Percentiles rank a stretch among this genome's conserved stretches.
These are phyloP conservation scores for Enteromius fasciolatus DNA, from an alignment of 2,797 vertebrate species.

Conservation along the genomic window DNA sequence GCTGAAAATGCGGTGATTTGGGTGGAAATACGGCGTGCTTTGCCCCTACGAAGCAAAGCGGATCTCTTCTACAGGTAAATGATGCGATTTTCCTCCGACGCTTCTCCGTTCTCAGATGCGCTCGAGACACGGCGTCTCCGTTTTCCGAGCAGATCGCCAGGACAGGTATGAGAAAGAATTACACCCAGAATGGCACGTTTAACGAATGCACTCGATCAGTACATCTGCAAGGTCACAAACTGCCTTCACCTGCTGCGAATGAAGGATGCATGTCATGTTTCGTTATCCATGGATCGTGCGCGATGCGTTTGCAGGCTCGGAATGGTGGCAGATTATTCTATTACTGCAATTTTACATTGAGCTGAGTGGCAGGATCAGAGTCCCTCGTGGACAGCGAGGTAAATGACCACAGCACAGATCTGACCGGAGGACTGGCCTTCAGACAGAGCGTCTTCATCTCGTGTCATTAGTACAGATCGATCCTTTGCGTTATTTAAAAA, in stretches of 20 bases:
- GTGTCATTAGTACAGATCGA: not conserved
- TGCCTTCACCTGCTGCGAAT: conserved; percentile 32
- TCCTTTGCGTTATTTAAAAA: not conserved
- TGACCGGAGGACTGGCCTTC: not conserved
- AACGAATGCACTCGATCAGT: conserved; percentile 12
- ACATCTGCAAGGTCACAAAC: conserved; percentile 55
- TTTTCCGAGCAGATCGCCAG: not conserved
- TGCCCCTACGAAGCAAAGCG: conserved; percentile 66
- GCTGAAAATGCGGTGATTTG: conserved; percentile 61
- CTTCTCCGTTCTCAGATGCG: not conserved
- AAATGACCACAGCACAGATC: not conserved
- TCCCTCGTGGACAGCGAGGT: not conserved
- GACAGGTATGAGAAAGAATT: not conserved
- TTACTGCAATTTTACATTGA: not conserved
- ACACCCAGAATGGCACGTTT: not conserved
- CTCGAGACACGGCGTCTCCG: not conserved
- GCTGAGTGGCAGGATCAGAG: not conserved
- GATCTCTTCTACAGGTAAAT: conserved; percentile 80
- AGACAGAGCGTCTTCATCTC: not conserved
- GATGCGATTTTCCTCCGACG: conserved; percentile 46
- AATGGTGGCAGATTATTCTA: not conserved
- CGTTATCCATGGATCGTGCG: not conserved
- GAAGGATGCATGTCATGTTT: not conserved
- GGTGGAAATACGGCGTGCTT: conserved; percentile 59
- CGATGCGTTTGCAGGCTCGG: not conserved